phyloP scores from a whole-genome alignment of 1,140 invertebrate genomes.

The Homarus americanus region DNA sequence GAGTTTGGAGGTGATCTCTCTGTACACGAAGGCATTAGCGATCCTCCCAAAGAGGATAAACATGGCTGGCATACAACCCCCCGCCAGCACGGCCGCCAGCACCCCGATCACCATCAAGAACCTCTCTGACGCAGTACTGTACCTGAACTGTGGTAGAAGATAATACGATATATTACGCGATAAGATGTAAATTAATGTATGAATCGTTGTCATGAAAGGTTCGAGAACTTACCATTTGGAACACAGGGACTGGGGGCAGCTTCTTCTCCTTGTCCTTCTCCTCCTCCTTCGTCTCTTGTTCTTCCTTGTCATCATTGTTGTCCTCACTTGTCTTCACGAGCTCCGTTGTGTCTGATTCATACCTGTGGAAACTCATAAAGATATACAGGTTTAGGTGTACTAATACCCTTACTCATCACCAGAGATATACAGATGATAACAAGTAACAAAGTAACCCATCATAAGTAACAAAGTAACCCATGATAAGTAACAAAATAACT shows the following conservation, averaged over 20 bases:
- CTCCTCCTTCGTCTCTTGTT: neutral
- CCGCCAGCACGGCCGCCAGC: slow-evolving; percentile 73
- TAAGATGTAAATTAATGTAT: neutral
- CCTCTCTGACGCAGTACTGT: slow-evolving; percentile 74
- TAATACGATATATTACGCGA: neutral
- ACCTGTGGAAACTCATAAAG: neutral
- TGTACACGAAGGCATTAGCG: slow-evolving; percentile 76
- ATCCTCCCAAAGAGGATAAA: slow-evolving; percentile 76
- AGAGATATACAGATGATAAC: neutral
- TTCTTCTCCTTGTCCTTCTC: neutral
- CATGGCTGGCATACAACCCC: slow-evolving; percentile 76
- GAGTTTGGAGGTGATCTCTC: slow-evolving; percentile 21
- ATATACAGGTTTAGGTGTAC: neutral
- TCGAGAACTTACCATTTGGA: slow-evolving; percentile 1
- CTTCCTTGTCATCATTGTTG: neutral
- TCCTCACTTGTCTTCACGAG: neutral
- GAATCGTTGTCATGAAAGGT: neutral
- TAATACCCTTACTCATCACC: neutral
- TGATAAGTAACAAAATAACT: neutral
- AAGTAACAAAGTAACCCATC: neutral
- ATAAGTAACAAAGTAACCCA: neutral
- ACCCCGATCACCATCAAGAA: slow-evolving; percentile 75
- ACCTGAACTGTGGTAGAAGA: slow-evolving; percentile 73
- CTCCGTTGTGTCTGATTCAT: neutral
- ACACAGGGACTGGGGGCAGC: neutral